Conservation (phyloP, 2,113 vertebrate species). For the Sterrhoptilus dennistouni region DNA sequence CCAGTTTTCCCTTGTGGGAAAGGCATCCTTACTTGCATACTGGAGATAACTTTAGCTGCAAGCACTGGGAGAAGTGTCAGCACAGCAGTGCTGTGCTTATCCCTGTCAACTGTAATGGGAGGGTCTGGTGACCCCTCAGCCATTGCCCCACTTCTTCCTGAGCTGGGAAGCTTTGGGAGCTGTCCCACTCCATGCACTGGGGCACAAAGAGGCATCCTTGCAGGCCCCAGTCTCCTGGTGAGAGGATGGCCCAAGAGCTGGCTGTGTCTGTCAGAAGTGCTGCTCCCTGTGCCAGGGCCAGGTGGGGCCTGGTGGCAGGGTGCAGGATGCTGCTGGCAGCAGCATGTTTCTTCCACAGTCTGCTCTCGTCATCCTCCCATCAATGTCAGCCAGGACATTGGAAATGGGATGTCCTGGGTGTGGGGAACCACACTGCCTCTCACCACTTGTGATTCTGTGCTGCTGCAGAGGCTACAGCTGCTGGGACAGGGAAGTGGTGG, state of each 20-base stretch:
- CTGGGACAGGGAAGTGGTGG: background rate
- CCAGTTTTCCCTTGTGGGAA: background rate
- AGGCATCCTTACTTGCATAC: background rate
- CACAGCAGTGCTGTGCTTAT: rapidly evolving
- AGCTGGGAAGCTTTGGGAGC: background rate
- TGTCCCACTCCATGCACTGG: rapidly evolving
- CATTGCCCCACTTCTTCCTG: background rate
- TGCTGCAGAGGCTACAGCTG: background rate
- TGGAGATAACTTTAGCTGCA: background rate
- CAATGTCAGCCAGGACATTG: rapidly evolving
- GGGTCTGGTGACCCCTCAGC: background rate
- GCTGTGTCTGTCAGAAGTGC: background rate
- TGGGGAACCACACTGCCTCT: background rate
- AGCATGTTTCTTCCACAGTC: background rate
- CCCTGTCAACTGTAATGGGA: rapidly evolving
- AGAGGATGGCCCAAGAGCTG: background rate
- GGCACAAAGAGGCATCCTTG: background rate
- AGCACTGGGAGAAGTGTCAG: background rate
- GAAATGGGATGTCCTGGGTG: background rate
- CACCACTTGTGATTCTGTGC: background rate
- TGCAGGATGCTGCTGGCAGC: background rate
- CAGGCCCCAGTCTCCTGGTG: background rate
- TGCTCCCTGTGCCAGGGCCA: background rate
- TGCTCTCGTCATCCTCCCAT: background rate
- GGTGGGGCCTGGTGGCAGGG: background rate